Evolutionary conservation across 2,797 vertebrate species (phyloP), one percentile per base, ranked within the genome.

Genomic region (Gallinago nigripennis): DNA sequence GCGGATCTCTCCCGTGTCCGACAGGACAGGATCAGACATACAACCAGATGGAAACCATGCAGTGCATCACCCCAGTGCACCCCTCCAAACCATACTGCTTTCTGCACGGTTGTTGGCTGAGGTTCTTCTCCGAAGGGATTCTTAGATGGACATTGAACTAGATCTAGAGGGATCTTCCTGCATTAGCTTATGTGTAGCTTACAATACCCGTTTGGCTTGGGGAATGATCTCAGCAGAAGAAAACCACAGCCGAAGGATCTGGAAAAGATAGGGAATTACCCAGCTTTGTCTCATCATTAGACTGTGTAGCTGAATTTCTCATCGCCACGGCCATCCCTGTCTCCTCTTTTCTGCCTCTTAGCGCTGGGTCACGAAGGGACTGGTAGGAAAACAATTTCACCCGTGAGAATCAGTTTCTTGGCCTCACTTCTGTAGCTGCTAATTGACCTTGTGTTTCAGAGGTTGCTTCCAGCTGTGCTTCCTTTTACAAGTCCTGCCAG

Each of bases 381-480:
- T 53, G 53, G 70, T 70, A 65, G 51, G 85, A 94, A 91, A 84
- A 65, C 37, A 70, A 71, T 61, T 91, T 84, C 61, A 73, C 7
- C 48, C 53, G 78, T 21, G 75, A 70, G 61, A 93, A 95, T 76
- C 57, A 81, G 30, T 84, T 87, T 78, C 33, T 87, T 85, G 48
- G 61, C 53, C 35, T 95, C 41, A 8, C 41, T 84, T 89, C 78
- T 66, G 65, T 87, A 70, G 43, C 56, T 87, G 66, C 71, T 84
- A 70, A 70, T 91, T 93, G 37, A 48, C 53, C 60, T 17, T 57
- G 33, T 82, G 61, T 90, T 73, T 87, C 51, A 37, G 63, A 66
- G 53, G 57, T 78, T 70, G 54, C 61, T 87, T 93, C 48, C 63
- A 94, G 61, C 79, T 87, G 70, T 73, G 51, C 70, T 87, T 94